These are phyloP conservation scores for Heliconius cydno DNA, from an alignment of 2,888 invertebrate species.

Conservation along the genomic window DNA sequence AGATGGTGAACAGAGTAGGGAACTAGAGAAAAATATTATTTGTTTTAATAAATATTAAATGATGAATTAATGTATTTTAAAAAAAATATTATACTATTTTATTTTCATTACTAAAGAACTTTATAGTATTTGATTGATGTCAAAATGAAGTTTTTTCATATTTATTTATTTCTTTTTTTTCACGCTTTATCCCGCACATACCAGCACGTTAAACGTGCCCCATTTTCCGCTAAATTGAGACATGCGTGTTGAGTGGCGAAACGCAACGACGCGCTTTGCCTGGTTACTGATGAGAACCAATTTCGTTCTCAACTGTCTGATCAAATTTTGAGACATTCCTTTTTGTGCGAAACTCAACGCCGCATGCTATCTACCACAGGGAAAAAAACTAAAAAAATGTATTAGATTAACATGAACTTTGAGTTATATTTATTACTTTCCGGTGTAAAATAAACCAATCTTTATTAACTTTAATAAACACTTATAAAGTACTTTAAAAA, in stretches of 20 bases:
- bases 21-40: not conserved
- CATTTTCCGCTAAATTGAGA: too few species aligned
- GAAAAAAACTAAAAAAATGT: not conserved
- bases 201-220: too few species aligned
- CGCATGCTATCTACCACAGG: not conserved
- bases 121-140: too few species aligned
- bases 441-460: not conserved
- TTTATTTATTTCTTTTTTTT: too few species aligned
- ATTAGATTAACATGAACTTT: not conserved
- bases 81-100: not conserved
- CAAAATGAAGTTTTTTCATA: too few species aligned
- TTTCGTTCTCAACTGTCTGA: too few species aligned
- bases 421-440: conserved; percentile 1
- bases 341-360: not conserved
- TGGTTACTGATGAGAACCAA: too few species aligned
- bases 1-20: not conserved
- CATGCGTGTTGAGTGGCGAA: too few species aligned
- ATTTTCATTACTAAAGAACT: not conserved
- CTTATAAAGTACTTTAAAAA: conserved; percentile 7
- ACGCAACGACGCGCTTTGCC: too few species aligned
- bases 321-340: too few species aligned
- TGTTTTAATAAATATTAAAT: too few species aligned
- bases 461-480: conserved; percentile 2
- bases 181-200: too few species aligned
- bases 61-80: not conserved